Percentiles rank a stretch among this genome's conserved stretches.
phyloP scores from a whole-genome alignment of 2,888 invertebrate genomes.

The Sphaerophoria rueppellii region DNA sequence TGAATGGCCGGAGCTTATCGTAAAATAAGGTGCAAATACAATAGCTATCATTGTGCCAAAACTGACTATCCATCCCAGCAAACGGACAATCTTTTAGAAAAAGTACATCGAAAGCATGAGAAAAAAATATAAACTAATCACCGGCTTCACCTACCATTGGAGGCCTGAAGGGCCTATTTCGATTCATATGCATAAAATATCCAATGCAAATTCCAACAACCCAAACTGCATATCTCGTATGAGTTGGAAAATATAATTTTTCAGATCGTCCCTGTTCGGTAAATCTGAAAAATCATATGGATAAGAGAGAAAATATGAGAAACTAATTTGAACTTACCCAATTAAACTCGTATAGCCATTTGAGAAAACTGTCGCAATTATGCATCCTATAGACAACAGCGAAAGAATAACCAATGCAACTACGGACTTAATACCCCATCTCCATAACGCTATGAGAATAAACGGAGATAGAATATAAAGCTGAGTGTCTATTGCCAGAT shows the following conservation, averaged over 20 bases:
- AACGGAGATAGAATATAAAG: slow-evolving; percentile 83
- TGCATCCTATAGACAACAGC: slow-evolving; percentile 54
- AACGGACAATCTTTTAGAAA: slow-evolving; percentile 4
- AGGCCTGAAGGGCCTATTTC: slow-evolving; percentile 68
- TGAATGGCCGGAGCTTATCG: not conserved
- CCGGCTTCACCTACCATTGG: slow-evolving; percentile 22
- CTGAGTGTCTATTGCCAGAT: slow-evolving; percentile 84
- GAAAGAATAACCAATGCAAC: slow-evolving; percentile 67
- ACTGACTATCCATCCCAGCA: slow-evolving; percentile 55
- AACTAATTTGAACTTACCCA: not conserved
- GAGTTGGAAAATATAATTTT: slow-evolving; percentile 75
- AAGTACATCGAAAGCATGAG: not conserved
- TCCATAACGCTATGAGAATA: slow-evolving; percentile 82
- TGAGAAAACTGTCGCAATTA: slow-evolving; percentile 43
- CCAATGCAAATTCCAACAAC: slow-evolving; percentile 78
- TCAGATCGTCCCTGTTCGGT: slow-evolving; percentile 27
- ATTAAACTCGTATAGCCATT: slow-evolving; percentile 20
- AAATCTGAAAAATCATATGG: not conserved
- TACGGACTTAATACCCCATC: slow-evolving; percentile 76
- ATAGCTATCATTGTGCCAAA: slow-evolving; percentile 40
- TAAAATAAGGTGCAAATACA: slow-evolving; percentile 54
- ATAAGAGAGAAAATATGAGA: not conserved
- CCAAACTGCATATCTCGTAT: slow-evolving; percentile 77
- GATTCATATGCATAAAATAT: slow-evolving; percentile 75
- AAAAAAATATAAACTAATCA: not conserved